Evolutionary conservation across 2,888 invertebrate genomes (phyloP), one percentile per base, ranked within the genome.

Genomic region (Scaptomyza tumidula): DNA sequence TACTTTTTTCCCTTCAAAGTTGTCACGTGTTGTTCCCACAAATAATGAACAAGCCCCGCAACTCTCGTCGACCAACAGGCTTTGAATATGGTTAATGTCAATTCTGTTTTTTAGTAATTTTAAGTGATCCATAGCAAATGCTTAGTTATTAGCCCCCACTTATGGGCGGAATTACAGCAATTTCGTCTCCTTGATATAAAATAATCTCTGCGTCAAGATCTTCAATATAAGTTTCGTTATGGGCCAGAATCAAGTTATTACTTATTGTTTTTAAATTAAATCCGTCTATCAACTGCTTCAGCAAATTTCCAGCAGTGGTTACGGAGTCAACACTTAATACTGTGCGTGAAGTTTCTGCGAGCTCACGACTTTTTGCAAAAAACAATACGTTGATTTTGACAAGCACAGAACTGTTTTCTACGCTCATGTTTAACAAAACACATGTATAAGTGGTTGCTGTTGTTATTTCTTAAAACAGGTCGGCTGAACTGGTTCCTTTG

Each of bases 101-200:
- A 98, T 92, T 83, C 94, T 94, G 41, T 95, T 94, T 0, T 93
- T 89, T 0, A 95, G 94, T 49, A 98, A 90, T 88, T 95, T 94
- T 16, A 97, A 86, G 77, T 94, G 93, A 93, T 97, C 95, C 95
- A 96, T 96, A 4, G 78, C 3, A 24, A 24, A 3, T 24, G 24
- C 24, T 6, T 49, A 60, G n/a, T n/a, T 0, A 1, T 93, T 94
- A 96, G 85, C 98, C 98, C 85, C 98, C 98, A 92, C 98, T 98
- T 54, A 99, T 93, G 0, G 98, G 98, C 56, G 98, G 98, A 89
- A 99, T 98, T 13, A 98, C 94, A 70, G 98, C 98, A 71, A 98
- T 94, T 91, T 95, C 96, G 93, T 98, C 98, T 71, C 94, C 95
- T 29, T 94, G 93, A 41, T 93, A 93, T 6, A 97, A 91, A 24